These are phyloP conservation scores for Chlamydotis undulata DNA, from an alignment of 2,113 vertebrate species.

Conservation along the genomic window DNA sequence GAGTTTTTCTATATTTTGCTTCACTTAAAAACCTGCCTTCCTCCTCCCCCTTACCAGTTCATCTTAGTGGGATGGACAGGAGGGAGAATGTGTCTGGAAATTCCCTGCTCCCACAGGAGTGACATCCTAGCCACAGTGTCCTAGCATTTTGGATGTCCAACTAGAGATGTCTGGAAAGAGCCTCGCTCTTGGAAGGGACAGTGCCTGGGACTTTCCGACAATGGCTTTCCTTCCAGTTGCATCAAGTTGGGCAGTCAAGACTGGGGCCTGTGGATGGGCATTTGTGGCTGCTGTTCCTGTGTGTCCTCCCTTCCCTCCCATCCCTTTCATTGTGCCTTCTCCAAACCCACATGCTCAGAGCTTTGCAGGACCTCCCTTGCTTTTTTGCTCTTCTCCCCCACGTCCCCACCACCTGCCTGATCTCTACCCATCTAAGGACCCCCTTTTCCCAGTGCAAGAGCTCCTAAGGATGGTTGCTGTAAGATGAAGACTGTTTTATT, in stretches of 20 bases:
- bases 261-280: background rate
- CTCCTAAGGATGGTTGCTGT: background rate
- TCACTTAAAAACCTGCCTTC: background rate
- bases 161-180: background rate
- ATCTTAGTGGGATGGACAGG: background rate
- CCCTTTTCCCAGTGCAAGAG: background rate
- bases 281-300: background rate
- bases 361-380: background rate
- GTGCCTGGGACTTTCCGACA: background rate
- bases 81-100: fast-evolving
- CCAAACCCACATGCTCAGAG: background rate
- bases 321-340: background rate
- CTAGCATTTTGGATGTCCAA: background rate
- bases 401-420: background rate
- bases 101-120: background rate
- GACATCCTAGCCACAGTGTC: background rate
- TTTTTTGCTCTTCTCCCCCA: background rate
- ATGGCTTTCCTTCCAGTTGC: background rate
- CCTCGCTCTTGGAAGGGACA: background rate
- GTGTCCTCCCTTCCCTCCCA: background rate
- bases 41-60: background rate
- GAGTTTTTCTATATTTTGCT: background rate
- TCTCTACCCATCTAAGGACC: background rate
- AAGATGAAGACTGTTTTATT: background rate
- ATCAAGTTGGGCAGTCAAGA: background rate